Conservation (phyloP, 2,797 vertebrate species). For the Lagocephalus sceleratus region DNA sequence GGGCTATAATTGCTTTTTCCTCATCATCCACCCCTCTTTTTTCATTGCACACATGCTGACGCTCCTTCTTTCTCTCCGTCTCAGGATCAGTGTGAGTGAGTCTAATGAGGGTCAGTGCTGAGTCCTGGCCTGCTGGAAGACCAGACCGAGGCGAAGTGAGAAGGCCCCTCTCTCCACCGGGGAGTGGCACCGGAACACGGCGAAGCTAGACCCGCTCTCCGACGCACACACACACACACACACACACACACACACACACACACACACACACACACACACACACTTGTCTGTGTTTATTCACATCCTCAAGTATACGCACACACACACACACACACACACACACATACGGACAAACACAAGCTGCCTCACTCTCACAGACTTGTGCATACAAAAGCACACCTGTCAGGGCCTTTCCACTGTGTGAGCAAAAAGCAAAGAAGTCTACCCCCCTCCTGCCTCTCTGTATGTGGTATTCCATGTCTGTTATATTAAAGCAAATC, state of each 20-base stretch:
- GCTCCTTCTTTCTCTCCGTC: conserved; percentile 19
- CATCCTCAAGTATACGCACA: conserved; percentile 25
- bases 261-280: conserved; percentile 34
- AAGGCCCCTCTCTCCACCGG: conserved; percentile 68
- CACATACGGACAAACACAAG: conserved; percentile 44
- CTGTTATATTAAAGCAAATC: conserved; percentile 77
- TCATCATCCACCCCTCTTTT: conserved; percentile 12
- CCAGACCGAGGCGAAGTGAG: conserved; percentile 70
- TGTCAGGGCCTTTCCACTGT: conserved; percentile 81
- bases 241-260: conserved; percentile 38
- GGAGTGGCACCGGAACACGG: conserved; percentile 54
- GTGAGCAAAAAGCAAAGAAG: conserved; percentile 81
- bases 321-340: conserved; percentile 38
- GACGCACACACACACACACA: conserved; percentile 27
- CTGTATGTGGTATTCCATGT: conserved; percentile 78
- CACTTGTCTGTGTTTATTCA: conserved; percentile 40
- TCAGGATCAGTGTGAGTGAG: conserved; percentile 41
- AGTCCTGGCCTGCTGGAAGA: conserved; percentile 61
- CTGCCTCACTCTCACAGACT: conserved; percentile 70
- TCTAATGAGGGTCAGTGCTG: conserved; percentile 57
- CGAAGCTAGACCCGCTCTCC: conserved; percentile 46
- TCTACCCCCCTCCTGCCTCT: conserved; percentile 60
- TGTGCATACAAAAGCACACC: conserved; percentile 81
- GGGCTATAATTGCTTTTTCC: conserved; percentile 19
- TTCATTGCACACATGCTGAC: conserved; percentile 10